Base-by-base conservation (phyloP, 2,797 vertebrate genomes). In the Eurystomus glaucurus region DNA sequence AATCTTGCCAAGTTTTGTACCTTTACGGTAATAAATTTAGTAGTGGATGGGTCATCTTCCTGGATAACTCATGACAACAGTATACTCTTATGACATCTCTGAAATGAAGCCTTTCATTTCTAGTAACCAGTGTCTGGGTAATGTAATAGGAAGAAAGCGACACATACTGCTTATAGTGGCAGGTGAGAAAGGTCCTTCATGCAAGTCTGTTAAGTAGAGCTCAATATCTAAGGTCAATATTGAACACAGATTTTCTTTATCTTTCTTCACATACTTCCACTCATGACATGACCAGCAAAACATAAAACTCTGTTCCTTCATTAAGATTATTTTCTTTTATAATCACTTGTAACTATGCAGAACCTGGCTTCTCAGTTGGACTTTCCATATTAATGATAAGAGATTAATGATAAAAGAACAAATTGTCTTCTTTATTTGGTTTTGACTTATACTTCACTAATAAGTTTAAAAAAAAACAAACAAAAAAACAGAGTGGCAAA, bases 401-500 rank as follows among this genome's bases (percentile, higher is more conserved):
- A 89, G 62, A 84, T 84, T 72, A 60, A 79, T 55, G 66, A 82
- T 90, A 79, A 94, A 96, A 89, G 62, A 84, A 92, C 69, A 90
- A 86, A 95, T 90, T 6, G 12, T 72, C 51, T 94, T 89, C 64
- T 89, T n/a, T 91, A 16, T 60, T 94, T 92, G 62, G 33, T 93
- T 96, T 90, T 90, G 72, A 81, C 80, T 94, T 94, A 79, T 3
- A 65, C 58, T 88, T 79, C 52, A 35, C 85, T 55, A 80, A 84
- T 88, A 95, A 95, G 78, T 91, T 78, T 16, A 29, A 6, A 45
- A 90, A 77, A 95, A 85, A 90, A 65, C 58, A 52, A 84, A 79
- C 90, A 78, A 29, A 87, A 75, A 43, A 96, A 61, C 54, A 84
- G 69, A 81, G 79, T 92, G 85, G 94, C 85, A 96, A 92, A 96